These are phyloP conservation scores for Mactra quadrangularis DNA, from an alignment of 1,140 invertebrate genomes.

Conservation along the genomic window DNA sequence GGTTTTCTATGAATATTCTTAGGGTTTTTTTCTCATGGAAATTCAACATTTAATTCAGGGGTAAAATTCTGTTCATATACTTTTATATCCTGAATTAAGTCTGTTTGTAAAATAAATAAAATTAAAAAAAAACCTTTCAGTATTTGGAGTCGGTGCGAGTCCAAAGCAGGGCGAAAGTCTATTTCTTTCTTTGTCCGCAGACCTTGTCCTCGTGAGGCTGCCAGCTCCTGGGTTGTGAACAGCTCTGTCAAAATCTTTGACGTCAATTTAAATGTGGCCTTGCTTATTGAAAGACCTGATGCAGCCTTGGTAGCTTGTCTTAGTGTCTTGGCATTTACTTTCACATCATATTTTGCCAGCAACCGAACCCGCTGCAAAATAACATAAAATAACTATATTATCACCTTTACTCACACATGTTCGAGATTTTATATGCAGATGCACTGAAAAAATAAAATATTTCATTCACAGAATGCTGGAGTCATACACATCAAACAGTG, in stretches of 20 bases:
- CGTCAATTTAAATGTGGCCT: no score
- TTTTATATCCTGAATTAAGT: background rate
- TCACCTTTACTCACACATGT: background rate
- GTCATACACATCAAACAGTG: no score
- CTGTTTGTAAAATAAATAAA: background rate
- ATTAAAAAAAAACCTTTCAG: conserved; percentile 1
- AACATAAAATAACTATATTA: no score
- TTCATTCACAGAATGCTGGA: no score
- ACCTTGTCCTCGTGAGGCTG: conserved; percentile 31
- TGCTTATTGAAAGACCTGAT: conserved; percentile 11
- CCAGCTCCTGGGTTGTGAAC: conserved; percentile 22
- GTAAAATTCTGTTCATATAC: background rate
- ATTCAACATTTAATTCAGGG: background rate
- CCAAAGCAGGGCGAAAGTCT: conserved; percentile 18
- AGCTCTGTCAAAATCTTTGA: conserved; percentile 1
- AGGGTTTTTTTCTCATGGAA: background rate
- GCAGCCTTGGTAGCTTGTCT: conserved; percentile 20
- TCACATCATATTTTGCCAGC: no score
- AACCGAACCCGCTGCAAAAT: conserved; percentile 12
- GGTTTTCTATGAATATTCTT: background rate
- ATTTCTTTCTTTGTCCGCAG: conserved; percentile 25
- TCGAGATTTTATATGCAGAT: no score
- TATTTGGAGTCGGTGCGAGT: background rate
- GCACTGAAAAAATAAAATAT: no score
- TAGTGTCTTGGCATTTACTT: no score